Percentiles rank a stretch among this genome's conserved stretches.
phyloP scores from a whole-genome alignment of 1,140 invertebrate species.

The Pogonomyrmex californicus region DNA sequence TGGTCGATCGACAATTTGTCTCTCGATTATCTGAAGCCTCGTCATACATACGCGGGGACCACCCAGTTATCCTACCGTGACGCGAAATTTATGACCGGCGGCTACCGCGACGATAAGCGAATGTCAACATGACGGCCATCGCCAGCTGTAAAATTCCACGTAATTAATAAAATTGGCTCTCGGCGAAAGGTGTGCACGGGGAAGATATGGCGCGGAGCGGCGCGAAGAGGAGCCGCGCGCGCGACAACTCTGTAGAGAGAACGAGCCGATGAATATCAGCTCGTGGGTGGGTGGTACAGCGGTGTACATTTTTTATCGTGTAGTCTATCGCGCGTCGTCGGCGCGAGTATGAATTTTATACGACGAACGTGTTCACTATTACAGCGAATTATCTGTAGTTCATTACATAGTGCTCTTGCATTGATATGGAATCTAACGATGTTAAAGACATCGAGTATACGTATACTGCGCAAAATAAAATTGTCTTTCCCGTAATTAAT shows the following conservation, averaged over 20 bases:
- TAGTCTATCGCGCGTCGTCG: slow-evolving; percentile 20
- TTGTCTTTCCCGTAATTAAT: background rate
- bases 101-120: slow-evolving; percentile 42
- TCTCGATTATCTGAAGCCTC: slow-evolving; percentile 48
- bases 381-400: slow-evolving; percentile 48
- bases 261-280: slow-evolving; percentile 37
- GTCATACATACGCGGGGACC: slow-evolving; percentile 12
- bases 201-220: background rate
- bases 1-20: slow-evolving; percentile 54
- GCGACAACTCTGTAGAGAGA: slow-evolving; percentile 38
- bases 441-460: slow-evolving; percentile 25
- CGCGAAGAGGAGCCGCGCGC: slow-evolving; percentile 6
- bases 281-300: slow-evolving; percentile 24
- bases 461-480: slow-evolving; percentile 10
- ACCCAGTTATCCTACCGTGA: slow-evolving; percentile 45
- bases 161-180: slow-evolving; percentile 62
- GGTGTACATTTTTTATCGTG: slow-evolving; percentile 61
- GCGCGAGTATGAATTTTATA: slow-evolving; percentile 40
- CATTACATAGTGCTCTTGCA: background rate
- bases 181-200: background rate
- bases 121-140: slow-evolving; percentile 43
- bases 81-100: slow-evolving; percentile 60
- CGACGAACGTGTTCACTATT: slow-evolving; percentile 5
- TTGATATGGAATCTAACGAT: slow-evolving; percentile 42
- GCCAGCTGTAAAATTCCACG: slow-evolving; percentile 50